Percentiles rank a stretch among this genome's conserved stretches.
Evolutionary conservation across 2,113 vertebrate species (phyloP).

Genomic region (Climacteris rufus): DNA sequence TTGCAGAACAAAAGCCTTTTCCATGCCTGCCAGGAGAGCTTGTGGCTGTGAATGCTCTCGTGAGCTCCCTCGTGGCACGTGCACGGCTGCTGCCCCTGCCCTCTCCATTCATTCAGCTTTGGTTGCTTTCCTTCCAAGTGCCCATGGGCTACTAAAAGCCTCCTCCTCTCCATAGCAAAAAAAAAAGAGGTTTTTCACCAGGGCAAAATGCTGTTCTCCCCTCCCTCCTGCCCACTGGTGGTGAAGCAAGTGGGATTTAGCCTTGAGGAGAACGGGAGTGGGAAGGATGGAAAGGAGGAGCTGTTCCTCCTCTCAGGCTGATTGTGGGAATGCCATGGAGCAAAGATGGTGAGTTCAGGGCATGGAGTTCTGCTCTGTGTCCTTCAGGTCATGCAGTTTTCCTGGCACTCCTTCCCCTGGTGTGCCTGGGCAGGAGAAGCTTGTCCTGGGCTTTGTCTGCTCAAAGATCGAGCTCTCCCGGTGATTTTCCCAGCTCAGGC

Average conservation of each 20-base stretch:
- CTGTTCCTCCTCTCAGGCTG: neutral
- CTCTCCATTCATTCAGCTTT: slow-evolving; percentile 22
- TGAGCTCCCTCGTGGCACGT: slow-evolving; percentile 2
- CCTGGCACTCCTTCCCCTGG: neutral
- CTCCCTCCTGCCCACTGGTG: neutral
- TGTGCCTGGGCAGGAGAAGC: neutral
- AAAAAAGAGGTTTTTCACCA: neutral
- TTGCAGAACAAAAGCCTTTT: neutral
- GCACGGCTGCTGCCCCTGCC: slow-evolving; percentile 12
- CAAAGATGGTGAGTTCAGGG: neutral
- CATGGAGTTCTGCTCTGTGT: neutral
- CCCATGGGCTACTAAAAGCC: neutral
- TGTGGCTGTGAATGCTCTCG: neutral
- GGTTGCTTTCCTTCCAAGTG: neutral
- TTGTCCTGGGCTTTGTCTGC: neutral
- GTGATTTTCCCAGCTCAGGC: neutral
- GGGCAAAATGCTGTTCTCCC: neutral
- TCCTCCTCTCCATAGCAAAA: neutral
- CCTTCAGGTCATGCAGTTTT: neutral
- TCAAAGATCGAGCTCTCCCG: neutral
- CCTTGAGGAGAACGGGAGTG: neutral
- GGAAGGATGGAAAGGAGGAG: neutral
- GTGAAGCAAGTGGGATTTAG: neutral
- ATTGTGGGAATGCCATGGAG: fast-evolving
- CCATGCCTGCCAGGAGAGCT: neutral